Evolutionary conservation across 2,113 vertebrate species (phyloP).

Genomic region (Carassius gibelio): DNA sequence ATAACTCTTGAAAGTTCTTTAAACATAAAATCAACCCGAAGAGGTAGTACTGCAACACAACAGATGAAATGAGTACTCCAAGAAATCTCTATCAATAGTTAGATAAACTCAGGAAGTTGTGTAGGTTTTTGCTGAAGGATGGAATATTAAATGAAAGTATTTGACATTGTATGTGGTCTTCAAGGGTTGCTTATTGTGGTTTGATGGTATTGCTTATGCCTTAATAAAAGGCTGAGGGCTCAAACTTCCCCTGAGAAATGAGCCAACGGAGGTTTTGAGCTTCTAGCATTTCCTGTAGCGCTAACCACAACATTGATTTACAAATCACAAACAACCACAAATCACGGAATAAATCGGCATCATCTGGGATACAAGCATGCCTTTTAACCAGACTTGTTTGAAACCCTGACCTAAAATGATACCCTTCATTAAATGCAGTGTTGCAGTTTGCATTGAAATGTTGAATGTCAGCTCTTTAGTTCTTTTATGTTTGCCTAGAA

Average conservation of each 20-base stretch:
- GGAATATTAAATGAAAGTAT: not conserved
- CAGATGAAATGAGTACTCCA: not conserved
- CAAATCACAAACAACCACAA: conserved; percentile 47
- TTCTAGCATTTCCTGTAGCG: conserved; percentile 33
- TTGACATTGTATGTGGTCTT: conserved; percentile 23
- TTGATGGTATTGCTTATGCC: conserved; percentile 11
- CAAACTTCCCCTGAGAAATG: conserved; percentile 7
- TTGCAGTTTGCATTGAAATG: conserved; percentile 26
- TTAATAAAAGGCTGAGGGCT: conserved; percentile 14
- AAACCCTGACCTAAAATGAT: conserved; percentile 44
- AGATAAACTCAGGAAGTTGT: too few relatives aligned
- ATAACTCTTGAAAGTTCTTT: not conserved
- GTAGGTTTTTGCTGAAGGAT: not conserved
- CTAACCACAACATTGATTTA: conserved; percentile 35
- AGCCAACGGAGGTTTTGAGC: conserved; percentile 26
- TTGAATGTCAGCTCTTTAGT: not conserved
- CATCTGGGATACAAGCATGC: conserved; percentile 23
- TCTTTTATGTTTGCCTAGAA: conserved; percentile 28
- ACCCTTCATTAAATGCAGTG: conserved; percentile 34
- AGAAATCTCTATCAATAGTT: not conserved
- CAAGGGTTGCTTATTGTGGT: not conserved
- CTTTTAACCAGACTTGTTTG: conserved; percentile 18
- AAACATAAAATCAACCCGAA: not conserved
- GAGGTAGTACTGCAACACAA: not conserved
- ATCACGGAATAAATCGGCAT: conserved; percentile 37